A percentile compares a stretch with the other conserved stretches of the same genome.
These are phyloP conservation scores for Elgonia sp. DNA, from an alignment of 2,888 invertebrate species.

Conservation along the genomic window DNA sequence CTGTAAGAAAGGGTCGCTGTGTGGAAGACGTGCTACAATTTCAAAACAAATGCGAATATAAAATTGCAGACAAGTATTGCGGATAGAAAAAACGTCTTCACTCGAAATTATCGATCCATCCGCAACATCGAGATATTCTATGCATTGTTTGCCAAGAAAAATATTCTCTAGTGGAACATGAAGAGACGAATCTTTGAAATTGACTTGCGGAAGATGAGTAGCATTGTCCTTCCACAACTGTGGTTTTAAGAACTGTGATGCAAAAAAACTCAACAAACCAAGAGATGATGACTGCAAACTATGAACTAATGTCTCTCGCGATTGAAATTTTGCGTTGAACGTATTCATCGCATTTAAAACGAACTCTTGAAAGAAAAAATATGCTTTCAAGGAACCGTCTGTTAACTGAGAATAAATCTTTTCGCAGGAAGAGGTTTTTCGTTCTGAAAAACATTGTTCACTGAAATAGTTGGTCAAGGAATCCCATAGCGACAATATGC, in stretches of 20 bases:
- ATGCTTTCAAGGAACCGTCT: constrained; percentile 1
- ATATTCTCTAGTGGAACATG: constrained; percentile 21
- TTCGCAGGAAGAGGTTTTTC: too few species aligned
- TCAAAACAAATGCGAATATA: constrained; percentile 9
- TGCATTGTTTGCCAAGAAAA: constrained; percentile 4
- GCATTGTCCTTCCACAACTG: neutral
- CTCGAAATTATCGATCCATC: neutral
- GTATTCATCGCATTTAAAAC: constrained; percentile 21
- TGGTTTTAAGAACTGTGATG: constrained; percentile 8
- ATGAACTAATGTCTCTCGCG: constrained; percentile 21
- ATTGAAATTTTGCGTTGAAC: constrained; percentile 46
- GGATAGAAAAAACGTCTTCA: constrained; percentile 3
- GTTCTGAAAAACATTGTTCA: too few species aligned
- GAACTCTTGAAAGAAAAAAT: constrained; percentile 35
- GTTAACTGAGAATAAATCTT: too few species aligned
- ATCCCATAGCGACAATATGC: constrained; percentile 7
- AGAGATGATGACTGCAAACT: neutral
- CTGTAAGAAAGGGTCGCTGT: constrained; percentile 15
- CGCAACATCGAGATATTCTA: neutral
- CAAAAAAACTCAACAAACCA: constrained; percentile 24
- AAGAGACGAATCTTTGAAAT: constrained; percentile 24
- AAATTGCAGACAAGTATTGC: constrained; percentile 38
- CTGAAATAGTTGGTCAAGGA: constrained; percentile 9
- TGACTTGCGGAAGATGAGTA: neutral
- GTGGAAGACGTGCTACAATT: constrained; percentile 24